Evolutionary conservation across 2,888 invertebrate species (phyloP).

Genomic region (Drosophila silvestris): DNA sequence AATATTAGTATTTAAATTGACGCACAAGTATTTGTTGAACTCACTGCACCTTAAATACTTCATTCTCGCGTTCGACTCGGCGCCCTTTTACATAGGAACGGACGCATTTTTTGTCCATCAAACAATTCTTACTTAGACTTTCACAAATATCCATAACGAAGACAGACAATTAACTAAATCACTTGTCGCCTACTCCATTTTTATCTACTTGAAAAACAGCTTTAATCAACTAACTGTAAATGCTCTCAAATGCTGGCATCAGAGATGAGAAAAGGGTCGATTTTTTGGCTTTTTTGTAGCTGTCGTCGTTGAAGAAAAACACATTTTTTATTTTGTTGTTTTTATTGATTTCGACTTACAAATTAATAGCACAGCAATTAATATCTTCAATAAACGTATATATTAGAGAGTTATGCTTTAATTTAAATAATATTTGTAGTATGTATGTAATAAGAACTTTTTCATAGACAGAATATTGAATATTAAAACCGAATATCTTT

Average conservation of each 20-base stretch:
- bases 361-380: conserved; percentile 71
- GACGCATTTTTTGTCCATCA: conserved; percentile 39
- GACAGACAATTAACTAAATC: conserved; percentile 35
- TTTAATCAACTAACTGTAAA: conserved; percentile 19
- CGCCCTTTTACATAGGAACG: conserved; percentile 58
- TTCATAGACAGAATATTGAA: conserved; percentile 37
- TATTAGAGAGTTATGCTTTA: conserved; percentile 59
- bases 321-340: conserved; percentile 9
- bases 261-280: background rate
- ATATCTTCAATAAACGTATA: conserved; percentile 54
- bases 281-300: background rate
- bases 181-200: conserved; percentile 3
- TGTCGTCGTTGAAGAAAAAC: background rate
- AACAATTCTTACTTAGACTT: conserved; percentile 35
- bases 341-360: conserved; percentile 60
- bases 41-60: conserved; percentile 49
- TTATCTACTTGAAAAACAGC: background rate
- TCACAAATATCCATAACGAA: conserved; percentile 64
- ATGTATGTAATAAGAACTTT: conserved; percentile 21
- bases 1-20: background rate
- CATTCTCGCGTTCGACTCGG: conserved; percentile 54
- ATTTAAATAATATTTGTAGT: conserved; percentile 35
- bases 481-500: conserved; percentile 27
- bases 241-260: background rate
- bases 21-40: background rate